Conservation (phyloP, 2,888 invertebrate species). For the Brassicogethes aeneus region DNA sequence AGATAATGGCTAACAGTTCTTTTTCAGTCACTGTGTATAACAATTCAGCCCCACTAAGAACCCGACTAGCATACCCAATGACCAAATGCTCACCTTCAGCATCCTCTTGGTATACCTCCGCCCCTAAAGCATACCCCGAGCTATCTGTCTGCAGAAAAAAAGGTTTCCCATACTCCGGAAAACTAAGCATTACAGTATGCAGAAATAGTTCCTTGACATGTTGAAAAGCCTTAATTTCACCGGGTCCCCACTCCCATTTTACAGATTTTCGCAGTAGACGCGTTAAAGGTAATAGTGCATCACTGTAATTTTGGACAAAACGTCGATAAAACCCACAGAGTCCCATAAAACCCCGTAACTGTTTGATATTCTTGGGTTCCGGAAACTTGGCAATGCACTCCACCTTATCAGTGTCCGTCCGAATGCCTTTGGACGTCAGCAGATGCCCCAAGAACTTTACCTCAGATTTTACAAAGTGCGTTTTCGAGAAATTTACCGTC, state of each 20-base stretch:
- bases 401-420: conserved; percentile 15
- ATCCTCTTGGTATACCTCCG: conserved; percentile 7
- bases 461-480: conserved; percentile 11
- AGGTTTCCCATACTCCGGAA: conserved; percentile 6
- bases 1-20: conserved; percentile 11
- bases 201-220: conserved; percentile 8
- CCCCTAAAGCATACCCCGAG: conserved; percentile 8
- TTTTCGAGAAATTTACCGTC: conserved; percentile 19
- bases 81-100: conserved; percentile 5
- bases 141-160: conserved; percentile 10
- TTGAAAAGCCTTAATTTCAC: conserved; percentile 8
- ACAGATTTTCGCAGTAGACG: conserved; percentile 9
- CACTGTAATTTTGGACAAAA: conserved; percentile 10
- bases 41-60: conserved; percentile 1
- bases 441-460: conserved; percentile 16
- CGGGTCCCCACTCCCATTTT: conserved; percentile 8
- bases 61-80: conserved; percentile 4
- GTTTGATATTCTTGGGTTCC: conserved; percentile 6
- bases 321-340: conserved; percentile 9
- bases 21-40: conserved; percentile 9
- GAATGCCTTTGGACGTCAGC: conserved; percentile 11
- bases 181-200: conserved; percentile 7
- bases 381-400: conserved; percentile 10
- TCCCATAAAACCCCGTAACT: conserved; percentile 9
- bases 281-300: conserved; percentile 6